Conservation (phyloP, 2,113 vertebrate genomes). For the Blennius ocellaris region DNA sequence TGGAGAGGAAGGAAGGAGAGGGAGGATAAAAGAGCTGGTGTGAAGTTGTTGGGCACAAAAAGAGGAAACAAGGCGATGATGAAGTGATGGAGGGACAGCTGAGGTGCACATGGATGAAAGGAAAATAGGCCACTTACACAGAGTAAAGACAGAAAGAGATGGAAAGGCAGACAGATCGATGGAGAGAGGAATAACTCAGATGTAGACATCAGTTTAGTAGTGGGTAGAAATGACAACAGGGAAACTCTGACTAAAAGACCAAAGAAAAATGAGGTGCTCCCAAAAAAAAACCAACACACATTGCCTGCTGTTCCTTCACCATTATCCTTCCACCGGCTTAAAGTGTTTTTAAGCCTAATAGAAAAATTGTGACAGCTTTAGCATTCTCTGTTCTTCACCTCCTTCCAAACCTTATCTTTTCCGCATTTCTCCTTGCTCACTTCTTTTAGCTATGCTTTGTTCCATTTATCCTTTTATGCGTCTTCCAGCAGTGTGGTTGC, state of each 20-base stretch:
- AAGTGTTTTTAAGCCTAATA: background rate
- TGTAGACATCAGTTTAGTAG: background rate
- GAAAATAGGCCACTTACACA: background rate
- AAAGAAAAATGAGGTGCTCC: background rate
- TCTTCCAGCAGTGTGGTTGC: background rate
- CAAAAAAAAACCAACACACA: background rate
- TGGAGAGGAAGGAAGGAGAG: background rate
- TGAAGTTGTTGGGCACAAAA: constrained; percentile 17
- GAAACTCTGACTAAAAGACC: background rate
- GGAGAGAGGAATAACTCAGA: background rate
- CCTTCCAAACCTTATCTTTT: background rate
- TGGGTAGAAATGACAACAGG: background rate
- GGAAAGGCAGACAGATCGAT: background rate
- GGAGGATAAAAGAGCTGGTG: constrained; percentile 3
- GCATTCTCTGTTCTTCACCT: background rate
- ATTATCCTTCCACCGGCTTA: no score
- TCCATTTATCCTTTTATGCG: background rate
- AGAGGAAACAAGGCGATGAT: constrained; percentile 21
- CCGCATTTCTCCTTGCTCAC: background rate
- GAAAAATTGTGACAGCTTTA: background rate
- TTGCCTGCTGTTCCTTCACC: background rate
- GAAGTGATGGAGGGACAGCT: constrained; percentile 9
- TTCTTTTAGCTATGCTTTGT: background rate
- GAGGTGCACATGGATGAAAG: background rate
- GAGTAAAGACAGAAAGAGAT: background rate